Evolutionary conservation across 2,797 vertebrate species (phyloP), one percentile per base, ranked within the genome.

Genomic region (Lepus townsendii): DNA sequence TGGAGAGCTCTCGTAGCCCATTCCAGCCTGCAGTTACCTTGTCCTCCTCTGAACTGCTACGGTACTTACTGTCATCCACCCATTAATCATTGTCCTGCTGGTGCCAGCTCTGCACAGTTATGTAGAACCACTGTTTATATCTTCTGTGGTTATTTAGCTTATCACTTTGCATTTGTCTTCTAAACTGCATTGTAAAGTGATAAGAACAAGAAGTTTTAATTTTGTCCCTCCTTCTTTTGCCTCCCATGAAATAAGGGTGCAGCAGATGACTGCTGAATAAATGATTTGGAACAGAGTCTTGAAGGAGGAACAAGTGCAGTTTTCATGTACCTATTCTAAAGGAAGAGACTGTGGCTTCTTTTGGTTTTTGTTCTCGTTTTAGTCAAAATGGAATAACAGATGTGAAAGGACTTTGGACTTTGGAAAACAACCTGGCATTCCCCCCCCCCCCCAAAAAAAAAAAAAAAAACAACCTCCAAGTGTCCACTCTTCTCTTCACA

Each of bases 181-280:
- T 85, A 68, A 88, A 91, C 66, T 66, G 83, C 20, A 92, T 26
- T 47, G 42, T 65, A 68, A 91, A 90, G 30, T 68, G 72, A 26
- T 80, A 87, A 77, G 24, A 87, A 60, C n/a, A 79, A 42, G 87
- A 91, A 90, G 19, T 65, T 35, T 82, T 82, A 90, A 87, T 85
- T 84, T 94, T 90, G 63, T 75, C 65, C 66, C 88, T 85, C 35
- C 19, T 92, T 88, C 78, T 87, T 78, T 93, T 35, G 52, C 50
- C 24, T 93, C 86, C 57, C 30, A 87, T 9, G 27, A 38, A 62
- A 68, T 20, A 85, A 30, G 24, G 65, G 62, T 26, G 83, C 76
- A 63, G n/a, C 60, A 87, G 69, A 62, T 79, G 87, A 75, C 12
- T 87, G 24, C 47, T 65, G 32, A 93, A 91, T 77, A 93, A 82